Base-by-base conservation (phyloP, 2,797 vertebrate genomes). In the Pangasius mekongensis region DNA sequence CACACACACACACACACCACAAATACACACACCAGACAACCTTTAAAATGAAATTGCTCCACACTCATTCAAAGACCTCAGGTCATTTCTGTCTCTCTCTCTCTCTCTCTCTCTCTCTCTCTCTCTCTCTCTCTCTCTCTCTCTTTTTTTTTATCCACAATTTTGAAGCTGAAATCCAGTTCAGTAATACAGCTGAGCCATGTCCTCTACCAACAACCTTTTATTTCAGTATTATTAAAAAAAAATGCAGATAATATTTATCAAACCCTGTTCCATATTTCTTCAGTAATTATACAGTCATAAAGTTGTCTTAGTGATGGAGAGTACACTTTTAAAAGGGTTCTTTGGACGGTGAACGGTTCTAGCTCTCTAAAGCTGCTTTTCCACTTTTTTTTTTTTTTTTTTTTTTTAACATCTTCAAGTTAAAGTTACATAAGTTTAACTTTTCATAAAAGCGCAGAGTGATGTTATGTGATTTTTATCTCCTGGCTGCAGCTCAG, bases 21-120 rank as follows among this genome's bases (percentile, higher is more conserved):
- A 43, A 36, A 54, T 67, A 67, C 67, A 80, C 76, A 78, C 82
- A 88, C 73, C 30, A 39, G 33, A 54, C 52, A 76, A 89, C 84
- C 87, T 89, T 89, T 86, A 81, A 89, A 86, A 86, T 89, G 11
- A 89, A 89, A 82, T 89, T 86, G 84, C 84, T 62, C 62, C 54
- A 74, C 39, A 39, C 56, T 86, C 84, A 52, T 77, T 82, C 64
- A 82, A 60, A 60, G 58, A 85, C 62, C 64, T 81, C 39, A 30
- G 74, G 83, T 85, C 73, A 80, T 60, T 11, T 74, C 52, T 80
- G 54, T 81, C n/a, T 58, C 14, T 80, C 8, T 80, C 30, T 56
- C 10, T 24, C 22, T 22, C 14, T 56, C n/a, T 5, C 13, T 30
- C 1, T 49, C 11, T 47, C 16, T 71, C 5, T 43, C 36, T 43